Conservation (phyloP, 2,888 invertebrate species). For the Teleogryllus oceanicus region DNA sequence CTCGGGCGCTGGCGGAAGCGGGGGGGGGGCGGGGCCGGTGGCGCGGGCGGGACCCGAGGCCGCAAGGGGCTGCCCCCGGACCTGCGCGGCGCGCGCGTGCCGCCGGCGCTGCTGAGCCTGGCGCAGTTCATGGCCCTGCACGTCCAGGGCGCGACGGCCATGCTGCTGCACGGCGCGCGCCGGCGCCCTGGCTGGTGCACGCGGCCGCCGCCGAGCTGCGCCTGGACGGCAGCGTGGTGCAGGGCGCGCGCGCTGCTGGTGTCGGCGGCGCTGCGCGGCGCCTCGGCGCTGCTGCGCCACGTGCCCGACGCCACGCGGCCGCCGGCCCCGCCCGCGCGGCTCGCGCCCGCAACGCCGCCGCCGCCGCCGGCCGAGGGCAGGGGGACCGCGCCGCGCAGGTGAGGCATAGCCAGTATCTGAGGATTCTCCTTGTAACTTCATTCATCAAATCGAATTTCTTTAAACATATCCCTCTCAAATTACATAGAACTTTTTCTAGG, state of each 20-base stretch:
- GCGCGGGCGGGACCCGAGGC: conserved; percentile 78
- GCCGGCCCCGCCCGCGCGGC: conserved; percentile 67
- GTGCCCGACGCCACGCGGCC: conserved; percentile 44
- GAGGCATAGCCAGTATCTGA: background rate
- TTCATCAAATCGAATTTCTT: no score
- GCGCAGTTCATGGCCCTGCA: conserved; percentile 80
- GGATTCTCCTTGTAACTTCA: no score
- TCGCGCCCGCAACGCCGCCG: conserved; percentile 50
- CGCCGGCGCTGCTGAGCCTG: background rate
- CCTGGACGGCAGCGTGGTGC: conserved; percentile 66
- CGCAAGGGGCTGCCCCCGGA: conserved; percentile 75
- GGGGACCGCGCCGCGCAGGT: conserved; percentile 48
- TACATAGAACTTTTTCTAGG: no score
- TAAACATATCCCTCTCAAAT: no score
- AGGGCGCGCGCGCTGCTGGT: conserved; percentile 67
- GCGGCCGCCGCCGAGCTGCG: conserved; percentile 67
- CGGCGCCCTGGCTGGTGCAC: conserved; percentile 64
- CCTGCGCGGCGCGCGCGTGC: conserved; percentile 41
- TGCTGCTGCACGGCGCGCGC: conserved; percentile 60
- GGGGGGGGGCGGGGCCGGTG: conserved; percentile 80
- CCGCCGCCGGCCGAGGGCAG: conserved; percentile 46
- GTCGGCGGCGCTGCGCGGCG: conserved; percentile 63
- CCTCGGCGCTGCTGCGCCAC: conserved; percentile 59
- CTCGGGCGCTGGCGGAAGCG: conserved; percentile 77
- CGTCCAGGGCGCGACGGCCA: conserved; percentile 65